These are phyloP conservation scores for Xerus inauris DNA, from an alignment of 2,113 vertebrate species.

Conservation along the genomic window DNA sequence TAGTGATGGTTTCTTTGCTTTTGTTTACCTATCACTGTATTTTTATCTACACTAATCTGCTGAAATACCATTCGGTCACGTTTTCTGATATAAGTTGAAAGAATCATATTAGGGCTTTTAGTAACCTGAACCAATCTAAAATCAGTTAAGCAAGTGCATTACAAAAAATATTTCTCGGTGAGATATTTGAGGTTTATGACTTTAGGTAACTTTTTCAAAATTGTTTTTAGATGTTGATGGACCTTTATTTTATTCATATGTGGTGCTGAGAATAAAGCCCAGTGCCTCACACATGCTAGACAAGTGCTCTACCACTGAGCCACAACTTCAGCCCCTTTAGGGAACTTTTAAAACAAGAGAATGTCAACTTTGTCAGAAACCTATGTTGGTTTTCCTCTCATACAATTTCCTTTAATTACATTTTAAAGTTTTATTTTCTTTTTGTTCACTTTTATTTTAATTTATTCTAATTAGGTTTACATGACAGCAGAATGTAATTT, in stretches of 20 bases:
- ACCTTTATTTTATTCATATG: too few relatives aligned
- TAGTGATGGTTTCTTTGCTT: not conserved
- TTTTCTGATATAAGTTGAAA: conserved; percentile 18
- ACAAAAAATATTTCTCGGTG: not conserved
- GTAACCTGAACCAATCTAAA: not conserved
- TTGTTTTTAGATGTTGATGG: too few relatives aligned
- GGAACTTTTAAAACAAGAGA: conserved; percentile 13
- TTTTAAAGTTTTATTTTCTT: not conserved
- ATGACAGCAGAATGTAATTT: too few relatives aligned
- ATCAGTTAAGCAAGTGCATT: not conserved
- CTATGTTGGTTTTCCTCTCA: not conserved
- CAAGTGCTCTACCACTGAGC: too few relatives aligned
- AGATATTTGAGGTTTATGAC: not conserved
- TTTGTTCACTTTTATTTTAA: too few relatives aligned
- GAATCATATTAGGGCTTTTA: not conserved
- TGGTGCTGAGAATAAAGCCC: too few relatives aligned
- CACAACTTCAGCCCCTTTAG: too few relatives aligned
- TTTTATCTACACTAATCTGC: not conserved
- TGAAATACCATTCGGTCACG: not conserved
- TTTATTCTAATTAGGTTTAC: too few relatives aligned
- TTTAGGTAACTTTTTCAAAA: not conserved
- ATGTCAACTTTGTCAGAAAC: not conserved
- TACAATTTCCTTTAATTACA: not conserved
- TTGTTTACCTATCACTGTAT: not conserved
- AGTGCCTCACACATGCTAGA: too few relatives aligned